Conservation (phyloP, 2,113 vertebrate genomes). For the Cephalopholis sonnerati region DNA sequence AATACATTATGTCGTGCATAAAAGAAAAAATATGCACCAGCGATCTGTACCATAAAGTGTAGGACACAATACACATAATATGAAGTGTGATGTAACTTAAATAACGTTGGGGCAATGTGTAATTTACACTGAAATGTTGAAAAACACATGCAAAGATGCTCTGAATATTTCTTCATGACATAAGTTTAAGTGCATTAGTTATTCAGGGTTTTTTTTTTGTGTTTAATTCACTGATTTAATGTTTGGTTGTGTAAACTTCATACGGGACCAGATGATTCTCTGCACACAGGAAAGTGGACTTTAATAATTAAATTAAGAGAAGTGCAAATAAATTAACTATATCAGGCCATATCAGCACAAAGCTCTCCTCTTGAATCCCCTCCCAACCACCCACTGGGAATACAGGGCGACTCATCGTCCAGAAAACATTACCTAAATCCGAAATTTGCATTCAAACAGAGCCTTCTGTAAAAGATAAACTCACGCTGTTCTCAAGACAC, state of each 20-base stretch:
- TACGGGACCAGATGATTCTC: too few relatives aligned
- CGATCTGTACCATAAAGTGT: not conserved
- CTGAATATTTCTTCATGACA: too few relatives aligned
- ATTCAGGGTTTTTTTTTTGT: not conserved
- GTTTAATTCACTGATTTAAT: not conserved
- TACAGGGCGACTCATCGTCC: slow-evolving; percentile 6
- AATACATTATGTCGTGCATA: not conserved
- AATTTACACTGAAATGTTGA: not conserved
- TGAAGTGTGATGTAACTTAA: too few relatives aligned
- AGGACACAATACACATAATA: not conserved
- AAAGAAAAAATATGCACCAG: not conserved
- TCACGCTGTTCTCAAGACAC: slow-evolving; percentile 39
- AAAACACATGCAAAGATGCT: not conserved
- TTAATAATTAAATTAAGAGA: not conserved
- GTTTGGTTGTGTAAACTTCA: not conserved
- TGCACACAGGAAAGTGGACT: not conserved
- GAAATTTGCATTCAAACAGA: slow-evolving; percentile 67
- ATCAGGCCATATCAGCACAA: not conserved
- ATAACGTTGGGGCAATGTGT: not conserved
- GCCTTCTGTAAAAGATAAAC: slow-evolving; percentile 25
- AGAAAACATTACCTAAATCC: slow-evolving; percentile 60
- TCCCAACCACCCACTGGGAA: slow-evolving; percentile 19
- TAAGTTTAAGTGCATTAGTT: too few relatives aligned
- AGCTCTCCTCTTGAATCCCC: not conserved
- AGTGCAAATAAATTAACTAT: not conserved